Evolutionary conservation across 2,888 invertebrate species (phyloP), one percentile per base, ranked within the genome.

Genomic region (Alentia gelatinosa): DNA sequence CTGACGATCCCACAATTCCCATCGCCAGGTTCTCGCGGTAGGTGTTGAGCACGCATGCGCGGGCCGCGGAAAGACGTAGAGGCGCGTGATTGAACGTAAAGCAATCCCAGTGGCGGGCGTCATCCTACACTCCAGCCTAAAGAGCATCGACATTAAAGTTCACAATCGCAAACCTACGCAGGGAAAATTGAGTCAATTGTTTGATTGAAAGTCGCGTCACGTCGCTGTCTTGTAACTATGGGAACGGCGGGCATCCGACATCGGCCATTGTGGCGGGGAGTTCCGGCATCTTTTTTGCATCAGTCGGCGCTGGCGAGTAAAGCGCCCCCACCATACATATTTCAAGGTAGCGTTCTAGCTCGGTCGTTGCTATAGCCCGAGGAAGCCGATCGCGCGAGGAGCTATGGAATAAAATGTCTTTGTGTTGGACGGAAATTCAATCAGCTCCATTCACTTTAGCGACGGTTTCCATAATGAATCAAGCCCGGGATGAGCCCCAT

Each of bases 401-500:
- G 33, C 37, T 12, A 35, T 9, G 39, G 79, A 79, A 79, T 79
- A 79, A 79, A 79, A 79, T 35, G 79, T 79, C 86, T 33, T 86
- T 86, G 86, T 86, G 86, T 30, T 42, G 33, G 15, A 33, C 33
- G 86, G 9, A 42, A 86, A 86, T 86, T 86, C 86, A 86, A 86
- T 86, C 86, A 86, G 30, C 5, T 30, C 42, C 30, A 33, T 86
- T 86, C 47, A 86, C n/a, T 86, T 42, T 47, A 47, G 47, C 26
- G 50, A 47, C 79, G 50, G 86, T 86, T 42, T 47, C 86, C 50
- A 86, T 86, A 86, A 86, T 86, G 86, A 86, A 86, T 50, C 86
- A 33, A 79, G 86, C 30, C 12, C 26, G 86, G 12, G 47, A 47
- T n/a, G 86, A 33, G 30, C 23, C 30, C 42, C 47, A n/a, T 86